Evolutionary conservation across 2,113 vertebrate species (phyloP).

Genomic region (Seriola quinqueradiata): DNA sequence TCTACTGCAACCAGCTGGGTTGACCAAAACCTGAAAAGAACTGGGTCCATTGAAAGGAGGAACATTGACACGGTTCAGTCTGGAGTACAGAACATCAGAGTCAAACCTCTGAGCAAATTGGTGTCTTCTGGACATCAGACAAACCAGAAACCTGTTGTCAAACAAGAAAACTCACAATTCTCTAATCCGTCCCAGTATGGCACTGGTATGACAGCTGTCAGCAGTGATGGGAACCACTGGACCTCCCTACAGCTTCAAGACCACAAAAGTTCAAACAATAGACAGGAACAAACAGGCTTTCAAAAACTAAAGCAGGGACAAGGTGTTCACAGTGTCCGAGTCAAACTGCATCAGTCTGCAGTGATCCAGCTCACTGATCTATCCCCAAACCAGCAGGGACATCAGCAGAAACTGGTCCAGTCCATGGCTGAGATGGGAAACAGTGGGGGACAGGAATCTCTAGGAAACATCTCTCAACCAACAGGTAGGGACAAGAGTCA

Average conservation of each 20-base stretch:
- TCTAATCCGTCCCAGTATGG: not conserved
- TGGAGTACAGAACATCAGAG: constrained; percentile 30
- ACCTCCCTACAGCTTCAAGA: not conserved
- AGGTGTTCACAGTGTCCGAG: not conserved
- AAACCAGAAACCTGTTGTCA: not conserved
- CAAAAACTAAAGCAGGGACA: not conserved
- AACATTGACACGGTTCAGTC: not conserved
- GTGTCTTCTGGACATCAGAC: not conserved
- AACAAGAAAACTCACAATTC: not conserved
- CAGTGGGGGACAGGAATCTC: not conserved
- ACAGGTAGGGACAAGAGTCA: constrained; percentile 21
- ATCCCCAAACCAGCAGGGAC: not conserved
- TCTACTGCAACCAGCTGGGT: not conserved
- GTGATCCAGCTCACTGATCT: not conserved
- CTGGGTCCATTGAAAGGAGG: not conserved
- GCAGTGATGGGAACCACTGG: not conserved
- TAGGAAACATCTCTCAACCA: not conserved
- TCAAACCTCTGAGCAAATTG: constrained; percentile 49
- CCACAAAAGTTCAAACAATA: not conserved
- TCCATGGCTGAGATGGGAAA: not conserved
- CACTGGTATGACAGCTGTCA: not conserved
- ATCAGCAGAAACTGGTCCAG: not conserved
- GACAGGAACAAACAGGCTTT: not conserved
- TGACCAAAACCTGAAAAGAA: not conserved
- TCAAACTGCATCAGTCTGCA: not conserved